Conservation (phyloP, 2,797 vertebrate species). For the Zenarchopterus dispar region DNA sequence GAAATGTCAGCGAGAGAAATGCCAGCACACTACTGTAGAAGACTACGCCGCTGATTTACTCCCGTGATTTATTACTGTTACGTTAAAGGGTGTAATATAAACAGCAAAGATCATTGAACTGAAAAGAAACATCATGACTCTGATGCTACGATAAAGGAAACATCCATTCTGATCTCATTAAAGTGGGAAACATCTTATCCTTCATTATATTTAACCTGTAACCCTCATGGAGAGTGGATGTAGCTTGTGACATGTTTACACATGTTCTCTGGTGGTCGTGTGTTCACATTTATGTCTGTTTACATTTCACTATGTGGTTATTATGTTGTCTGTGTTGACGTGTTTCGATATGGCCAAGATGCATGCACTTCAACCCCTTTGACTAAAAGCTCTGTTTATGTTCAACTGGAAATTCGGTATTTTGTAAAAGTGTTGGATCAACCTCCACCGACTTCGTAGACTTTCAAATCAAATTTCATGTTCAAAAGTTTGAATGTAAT, state of each 20-base stretch:
- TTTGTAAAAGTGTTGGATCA: neutral
- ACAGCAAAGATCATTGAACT: neutral
- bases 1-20: conserved; percentile 59
- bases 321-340: neutral
- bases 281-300: conserved; percentile 21
- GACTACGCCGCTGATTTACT: conserved; percentile 10
- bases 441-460: too few relatives aligned
- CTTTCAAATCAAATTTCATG: too few relatives aligned
- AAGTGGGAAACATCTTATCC: too few relatives aligned
- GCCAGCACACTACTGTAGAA: conserved; percentile 7
- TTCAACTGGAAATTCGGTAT: neutral
- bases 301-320: neutral
- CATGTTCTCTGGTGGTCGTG: conserved; percentile 6
- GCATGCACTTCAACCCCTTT: neutral
- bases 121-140: neutral
- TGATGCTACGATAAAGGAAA: neutral
- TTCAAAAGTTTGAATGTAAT: too few relatives aligned
- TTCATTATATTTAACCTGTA: too few relatives aligned
- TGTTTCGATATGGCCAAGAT: neutral
- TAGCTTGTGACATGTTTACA: conserved; percentile 5
- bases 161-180: conserved; percentile 1
- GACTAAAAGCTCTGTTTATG: neutral
- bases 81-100: neutral
- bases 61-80: conserved; percentile 3
- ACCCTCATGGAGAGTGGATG: neutral